These are phyloP conservation scores for Cyrtonyx montezumae DNA, from an alignment of 2,113 vertebrate species.

Conservation along the genomic window DNA sequence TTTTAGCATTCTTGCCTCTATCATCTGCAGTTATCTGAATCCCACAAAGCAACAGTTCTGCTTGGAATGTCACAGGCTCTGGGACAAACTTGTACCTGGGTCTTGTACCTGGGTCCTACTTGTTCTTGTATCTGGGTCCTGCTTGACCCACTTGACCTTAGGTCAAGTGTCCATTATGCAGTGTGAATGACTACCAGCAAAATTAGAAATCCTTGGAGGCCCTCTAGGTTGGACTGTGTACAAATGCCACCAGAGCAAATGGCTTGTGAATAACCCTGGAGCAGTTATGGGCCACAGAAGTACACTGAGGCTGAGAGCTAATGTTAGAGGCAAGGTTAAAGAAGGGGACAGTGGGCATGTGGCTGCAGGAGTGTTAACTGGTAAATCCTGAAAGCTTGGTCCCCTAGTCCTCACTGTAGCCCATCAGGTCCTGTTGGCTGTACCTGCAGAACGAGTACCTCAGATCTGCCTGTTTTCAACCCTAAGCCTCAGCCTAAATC, in stretches of 20 bases:
- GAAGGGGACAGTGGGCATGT: background rate
- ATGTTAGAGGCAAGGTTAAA: background rate
- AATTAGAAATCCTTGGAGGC: background rate
- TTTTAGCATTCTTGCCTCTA: background rate
- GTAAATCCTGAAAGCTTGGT: background rate
- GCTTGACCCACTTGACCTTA: background rate
- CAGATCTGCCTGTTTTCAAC: background rate
- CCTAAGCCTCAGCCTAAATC: background rate
- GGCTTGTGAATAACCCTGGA: background rate
- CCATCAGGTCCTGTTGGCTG: background rate
- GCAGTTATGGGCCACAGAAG: background rate
- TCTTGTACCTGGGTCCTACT: background rate
- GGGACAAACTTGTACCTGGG: background rate
- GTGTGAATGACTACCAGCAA: background rate
- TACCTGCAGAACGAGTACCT: background rate
- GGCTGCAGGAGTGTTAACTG: background rate
- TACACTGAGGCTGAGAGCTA: background rate
- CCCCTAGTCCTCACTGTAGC: background rate
- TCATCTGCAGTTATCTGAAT: background rate
- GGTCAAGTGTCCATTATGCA: background rate
- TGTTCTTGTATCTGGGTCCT: background rate
- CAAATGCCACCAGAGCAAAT: background rate
- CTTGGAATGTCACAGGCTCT: background rate
- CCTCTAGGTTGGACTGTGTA: background rate
- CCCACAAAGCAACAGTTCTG: background rate